These are phyloP conservation scores for Globia sparganii DNA, from an alignment of 2,888 invertebrate genomes.

Conservation along the genomic window DNA sequence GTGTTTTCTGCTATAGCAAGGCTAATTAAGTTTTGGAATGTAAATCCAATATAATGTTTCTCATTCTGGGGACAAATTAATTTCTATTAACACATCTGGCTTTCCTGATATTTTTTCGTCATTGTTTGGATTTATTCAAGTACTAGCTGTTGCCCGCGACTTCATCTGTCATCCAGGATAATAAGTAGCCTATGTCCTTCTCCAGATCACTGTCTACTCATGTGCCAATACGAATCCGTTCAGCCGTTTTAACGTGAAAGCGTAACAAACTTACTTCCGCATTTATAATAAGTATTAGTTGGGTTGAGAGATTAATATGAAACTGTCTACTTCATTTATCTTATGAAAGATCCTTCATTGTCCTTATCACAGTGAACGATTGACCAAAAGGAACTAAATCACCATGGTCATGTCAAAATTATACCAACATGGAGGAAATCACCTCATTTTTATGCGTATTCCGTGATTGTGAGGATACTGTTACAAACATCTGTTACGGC, in stretches of 20 bases:
- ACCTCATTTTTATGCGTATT: constrained; percentile 41
- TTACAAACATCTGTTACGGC: constrained; percentile 34
- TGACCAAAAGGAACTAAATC: constrained; percentile 9
- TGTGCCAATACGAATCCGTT: too few relatives aligned
- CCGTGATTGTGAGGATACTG: not conserved
- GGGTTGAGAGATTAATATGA: too few relatives aligned
- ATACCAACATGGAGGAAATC: constrained; percentile 35
- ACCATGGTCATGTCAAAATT: constrained; percentile 40
- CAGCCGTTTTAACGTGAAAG: too few relatives aligned
- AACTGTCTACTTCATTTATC: not conserved
- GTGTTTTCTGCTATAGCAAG: not conserved
- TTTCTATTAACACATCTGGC: not conserved
- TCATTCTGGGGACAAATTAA: not conserved
- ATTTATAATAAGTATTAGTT: too few relatives aligned
- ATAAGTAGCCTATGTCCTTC: too few relatives aligned
- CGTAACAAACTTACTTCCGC: too few relatives aligned
- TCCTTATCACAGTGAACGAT: not conserved
- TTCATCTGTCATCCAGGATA: too few relatives aligned
- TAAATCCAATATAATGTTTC: not conserved
- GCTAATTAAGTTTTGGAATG: not conserved
- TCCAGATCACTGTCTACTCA: too few relatives aligned
- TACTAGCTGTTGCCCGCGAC: too few relatives aligned
- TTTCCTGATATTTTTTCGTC: not conserved
- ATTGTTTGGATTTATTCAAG: not conserved
- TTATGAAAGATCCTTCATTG: not conserved